These are phyloP conservation scores for Callimorpha dominula DNA, from an alignment of 2,888 invertebrate genomes.

Conservation along the genomic window DNA sequence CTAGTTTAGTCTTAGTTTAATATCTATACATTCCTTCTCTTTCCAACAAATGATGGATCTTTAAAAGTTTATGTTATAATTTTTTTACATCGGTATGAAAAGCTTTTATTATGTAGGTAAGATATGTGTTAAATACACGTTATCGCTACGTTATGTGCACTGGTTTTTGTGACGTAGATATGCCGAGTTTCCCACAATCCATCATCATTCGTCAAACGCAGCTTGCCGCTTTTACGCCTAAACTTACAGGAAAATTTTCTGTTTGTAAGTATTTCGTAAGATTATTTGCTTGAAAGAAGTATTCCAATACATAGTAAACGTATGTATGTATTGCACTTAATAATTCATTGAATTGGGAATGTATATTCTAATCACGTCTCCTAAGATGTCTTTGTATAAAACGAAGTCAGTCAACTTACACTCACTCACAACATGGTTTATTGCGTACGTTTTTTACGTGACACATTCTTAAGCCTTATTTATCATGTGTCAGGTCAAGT, in stretches of 20 bases:
- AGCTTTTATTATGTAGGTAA: neutral
- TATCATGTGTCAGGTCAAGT: too few relatives aligned
- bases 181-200: slow-evolving; percentile 55
- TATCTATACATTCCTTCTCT: neutral
- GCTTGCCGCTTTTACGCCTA: slow-evolving; percentile 48
- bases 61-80: neutral
- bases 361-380: too few relatives aligned
- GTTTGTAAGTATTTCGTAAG: slow-evolving; percentile 40
- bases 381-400: too few relatives aligned
- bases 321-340: too few relatives aligned
- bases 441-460: too few relatives aligned
- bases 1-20: neutral
- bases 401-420: too few relatives aligned
- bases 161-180: slow-evolving; percentile 46
- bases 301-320: neutral
- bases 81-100: neutral
- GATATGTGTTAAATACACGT: neutral
- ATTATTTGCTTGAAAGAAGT: slow-evolving; percentile 14
- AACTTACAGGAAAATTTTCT: slow-evolving; percentile 50
- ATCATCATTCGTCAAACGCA: slow-evolving; percentile 66
- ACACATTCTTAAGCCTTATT: too few relatives aligned
- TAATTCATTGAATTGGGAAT: too few relatives aligned
- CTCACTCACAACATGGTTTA: too few relatives aligned
- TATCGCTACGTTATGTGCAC: slow-evolving; percentile 17
- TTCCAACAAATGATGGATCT: neutral